These are phyloP conservation scores for Laticauda laticaudata DNA, from an alignment of 2,113 vertebrate species.

Conservation along the genomic window DNA sequence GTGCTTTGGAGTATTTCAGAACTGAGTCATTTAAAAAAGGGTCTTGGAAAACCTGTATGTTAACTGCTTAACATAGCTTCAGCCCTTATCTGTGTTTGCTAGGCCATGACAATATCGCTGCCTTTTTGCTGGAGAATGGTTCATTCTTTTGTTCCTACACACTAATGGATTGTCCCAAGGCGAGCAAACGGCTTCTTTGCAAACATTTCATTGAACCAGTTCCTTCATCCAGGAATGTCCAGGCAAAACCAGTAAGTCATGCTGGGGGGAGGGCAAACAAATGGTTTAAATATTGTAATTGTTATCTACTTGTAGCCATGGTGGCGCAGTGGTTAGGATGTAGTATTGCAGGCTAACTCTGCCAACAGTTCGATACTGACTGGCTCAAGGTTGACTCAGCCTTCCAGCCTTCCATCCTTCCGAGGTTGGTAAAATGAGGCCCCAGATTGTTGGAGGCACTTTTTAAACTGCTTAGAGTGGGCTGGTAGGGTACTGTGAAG, in stretches of 20 bases:
- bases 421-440: too few relatives aligned
- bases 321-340: too few relatives aligned
- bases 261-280: too few relatives aligned
- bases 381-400: too few relatives aligned
- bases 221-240: constrained; percentile 46
- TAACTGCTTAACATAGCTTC: not conserved
- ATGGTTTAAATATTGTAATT: not conserved
- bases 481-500: too few relatives aligned
- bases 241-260: constrained; percentile 67
- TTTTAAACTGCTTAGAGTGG: too few relatives aligned
- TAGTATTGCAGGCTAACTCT: too few relatives aligned
- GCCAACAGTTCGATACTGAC: too few relatives aligned
- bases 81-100: constrained; percentile 23
- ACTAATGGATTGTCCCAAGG: constrained; percentile 85
- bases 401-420: too few relatives aligned
- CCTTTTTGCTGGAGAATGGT: constrained; percentile 88
- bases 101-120: constrained; percentile 87
- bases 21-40: not conserved
- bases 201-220: constrained; percentile 73
- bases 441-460: too few relatives aligned
- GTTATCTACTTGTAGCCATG: not conserved
- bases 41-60: not conserved
- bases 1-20: not conserved
- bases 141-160: constrained; percentile 92
- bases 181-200: constrained; percentile 82